Conservation (phyloP, 37 sponge, comb jelly and placozoan species). For the Crambe crambe region DNA sequence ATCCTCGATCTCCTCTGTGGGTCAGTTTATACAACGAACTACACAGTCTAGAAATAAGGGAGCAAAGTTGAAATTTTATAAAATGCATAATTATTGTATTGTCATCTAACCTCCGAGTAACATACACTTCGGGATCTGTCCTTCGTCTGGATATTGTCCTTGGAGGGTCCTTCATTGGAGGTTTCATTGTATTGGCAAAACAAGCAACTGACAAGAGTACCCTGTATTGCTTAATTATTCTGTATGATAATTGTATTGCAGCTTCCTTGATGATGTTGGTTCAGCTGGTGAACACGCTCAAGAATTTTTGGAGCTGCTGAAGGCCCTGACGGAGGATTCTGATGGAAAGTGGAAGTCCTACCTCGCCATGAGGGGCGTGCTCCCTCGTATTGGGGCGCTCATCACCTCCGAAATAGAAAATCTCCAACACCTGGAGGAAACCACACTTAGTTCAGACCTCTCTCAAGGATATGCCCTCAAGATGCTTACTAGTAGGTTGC, state of each 20-base stretch:
- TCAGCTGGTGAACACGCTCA: conserved; percentile 79
- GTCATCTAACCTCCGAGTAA: too few species aligned
- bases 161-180: too few species aligned
- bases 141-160: too few species aligned
- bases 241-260: too few species aligned
- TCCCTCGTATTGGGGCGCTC: conserved; percentile 68
- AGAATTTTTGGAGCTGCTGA: conserved; percentile 78
- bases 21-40: conserved; percentile 23
- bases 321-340: conserved; percentile 37
- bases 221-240: too few species aligned
- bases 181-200: too few species aligned
- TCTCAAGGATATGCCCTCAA: conserved; percentile 91
- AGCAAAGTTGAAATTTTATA: too few species aligned
- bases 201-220: too few species aligned
- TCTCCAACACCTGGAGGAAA: conserved; percentile 72
- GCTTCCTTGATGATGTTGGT: conserved; percentile 70
- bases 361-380: conserved; percentile 69
- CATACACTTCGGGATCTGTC: too few species aligned
- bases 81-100: too few species aligned
- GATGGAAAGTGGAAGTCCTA: conserved; percentile 76
- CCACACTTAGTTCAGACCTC: conserved; percentile 85
- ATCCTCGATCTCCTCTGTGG: conserved; percentile 83
- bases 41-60: neutral
- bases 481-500: conserved; percentile 68
- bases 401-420: conserved; percentile 74